These are phyloP conservation scores for Gobionotothen gibberifrons DNA, from an alignment of 2,797 vertebrate genomes.

Conservation along the genomic window DNA sequence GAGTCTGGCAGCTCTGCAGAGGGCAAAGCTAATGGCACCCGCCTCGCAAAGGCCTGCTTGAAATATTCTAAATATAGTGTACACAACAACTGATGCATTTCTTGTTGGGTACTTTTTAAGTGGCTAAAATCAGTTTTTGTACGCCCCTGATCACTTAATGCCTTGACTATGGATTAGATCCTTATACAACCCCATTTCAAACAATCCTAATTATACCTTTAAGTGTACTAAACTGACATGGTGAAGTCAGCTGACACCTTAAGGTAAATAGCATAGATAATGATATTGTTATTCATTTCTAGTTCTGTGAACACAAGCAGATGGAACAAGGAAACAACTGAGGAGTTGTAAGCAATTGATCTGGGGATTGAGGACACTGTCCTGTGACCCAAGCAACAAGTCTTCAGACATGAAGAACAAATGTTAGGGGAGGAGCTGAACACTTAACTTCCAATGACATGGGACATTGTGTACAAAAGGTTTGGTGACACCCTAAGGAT, in stretches of 20 bases:
- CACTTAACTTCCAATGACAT: background rate
- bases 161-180: no score
- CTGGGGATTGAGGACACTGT: background rate
- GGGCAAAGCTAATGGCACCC: no score
- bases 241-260: background rate
- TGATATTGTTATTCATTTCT: background rate
- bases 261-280: background rate
- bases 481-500: background rate
- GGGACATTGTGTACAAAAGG: slow-evolving; percentile 18
- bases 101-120: no score
- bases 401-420: background rate
- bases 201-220: no score
- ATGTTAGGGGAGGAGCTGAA: slow-evolving; percentile 1
- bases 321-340: background rate
- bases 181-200: no score
- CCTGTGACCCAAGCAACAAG: background rate
- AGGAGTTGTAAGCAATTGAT: background rate
- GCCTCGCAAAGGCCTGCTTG: no score
- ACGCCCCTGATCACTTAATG: no score
- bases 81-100: no score
- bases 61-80: no score
- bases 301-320: background rate
- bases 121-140: no score
- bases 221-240: background rate
- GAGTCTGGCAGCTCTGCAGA: no score